A percentile compares a stretch with the other conserved stretches of the same genome.
Conservation (phyloP, 2,113 vertebrate genomes). For the Taxidea taxus region DNA sequence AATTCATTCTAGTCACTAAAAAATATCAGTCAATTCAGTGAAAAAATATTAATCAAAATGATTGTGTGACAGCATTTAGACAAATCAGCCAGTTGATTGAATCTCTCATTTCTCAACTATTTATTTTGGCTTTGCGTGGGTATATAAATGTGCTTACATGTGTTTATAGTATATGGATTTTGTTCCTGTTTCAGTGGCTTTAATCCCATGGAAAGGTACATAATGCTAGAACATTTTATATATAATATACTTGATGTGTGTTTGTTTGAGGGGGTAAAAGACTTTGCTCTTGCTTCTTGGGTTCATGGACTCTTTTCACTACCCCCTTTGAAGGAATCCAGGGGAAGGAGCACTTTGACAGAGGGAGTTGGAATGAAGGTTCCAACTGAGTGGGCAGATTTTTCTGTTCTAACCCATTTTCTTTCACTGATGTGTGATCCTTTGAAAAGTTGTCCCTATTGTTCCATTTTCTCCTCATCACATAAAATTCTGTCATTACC, state of each 20-base stretch:
- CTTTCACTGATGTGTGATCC: background rate
- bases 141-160: background rate
- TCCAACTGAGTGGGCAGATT: background rate
- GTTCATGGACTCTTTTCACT: background rate
- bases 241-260: background rate
- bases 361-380: background rate
- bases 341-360: background rate
- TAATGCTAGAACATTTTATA: background rate
- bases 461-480: background rate
- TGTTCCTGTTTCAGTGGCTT: slow-evolving; percentile 5
- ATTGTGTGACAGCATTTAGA: slow-evolving; percentile 56
- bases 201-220: background rate
- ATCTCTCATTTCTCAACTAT: slow-evolving; percentile 46
- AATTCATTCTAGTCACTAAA: slow-evolving; percentile 45
- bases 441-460: slow-evolving; percentile 12
- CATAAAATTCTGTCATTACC: background rate
- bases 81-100: slow-evolving; percentile 26
- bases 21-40: slow-evolving; percentile 46
- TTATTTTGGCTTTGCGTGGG: slow-evolving; percentile 15
- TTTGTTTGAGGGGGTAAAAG: background rate
- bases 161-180: background rate
- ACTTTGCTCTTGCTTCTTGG: background rate
- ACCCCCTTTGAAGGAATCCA: background rate
- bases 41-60: slow-evolving; percentile 64
- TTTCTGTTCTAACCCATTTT: background rate